phyloP scores from a whole-genome alignment of 2,888 invertebrate genomes.

The Cosmopolites sordidus region DNA sequence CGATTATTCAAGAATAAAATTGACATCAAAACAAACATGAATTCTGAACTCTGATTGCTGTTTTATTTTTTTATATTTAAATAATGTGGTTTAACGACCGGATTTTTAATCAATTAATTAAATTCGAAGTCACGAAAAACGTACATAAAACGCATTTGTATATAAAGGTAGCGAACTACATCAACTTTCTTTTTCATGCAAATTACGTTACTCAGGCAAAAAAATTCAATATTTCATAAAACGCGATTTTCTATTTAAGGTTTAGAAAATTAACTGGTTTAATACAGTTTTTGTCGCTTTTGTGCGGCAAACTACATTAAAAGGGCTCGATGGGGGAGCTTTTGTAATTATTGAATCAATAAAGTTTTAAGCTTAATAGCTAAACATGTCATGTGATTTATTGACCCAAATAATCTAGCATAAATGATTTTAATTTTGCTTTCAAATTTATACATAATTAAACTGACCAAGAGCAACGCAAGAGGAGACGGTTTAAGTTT shows the following conservation, averaged over 20 bases:
- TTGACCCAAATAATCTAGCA: no score
- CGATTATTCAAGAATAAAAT: no score
- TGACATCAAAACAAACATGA: no score
- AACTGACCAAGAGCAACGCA: no score
- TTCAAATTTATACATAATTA: no score
- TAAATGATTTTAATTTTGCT: no score
- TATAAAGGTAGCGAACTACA: slow-evolving; percentile 14
- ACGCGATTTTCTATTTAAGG: slow-evolving; percentile 28
- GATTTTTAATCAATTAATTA: slow-evolving; percentile 26
- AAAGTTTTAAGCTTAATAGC: neutral
- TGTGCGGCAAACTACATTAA: neutral
- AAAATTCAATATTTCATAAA: slow-evolving; percentile 28
- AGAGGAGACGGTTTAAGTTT: no score
- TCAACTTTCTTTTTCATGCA: slow-evolving; percentile 23
- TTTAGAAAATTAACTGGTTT: slow-evolving; percentile 16
- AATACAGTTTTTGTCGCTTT: slow-evolving; percentile 11
- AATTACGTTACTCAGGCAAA: slow-evolving; percentile 18
- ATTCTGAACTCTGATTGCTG: no score
- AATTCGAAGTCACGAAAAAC: slow-evolving; percentile 22
- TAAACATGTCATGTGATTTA: no score
- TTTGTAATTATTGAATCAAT: slow-evolving; percentile 1
- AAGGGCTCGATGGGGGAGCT: neutral
- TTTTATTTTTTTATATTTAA: no score
- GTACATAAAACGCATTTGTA: slow-evolving; percentile 25
- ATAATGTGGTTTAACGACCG: neutral